Percentiles rank a stretch among this genome's conserved stretches.
Evolutionary conservation across 2,888 invertebrate genomes (phyloP).

Genomic region (Cheilosia vernalis): DNA sequence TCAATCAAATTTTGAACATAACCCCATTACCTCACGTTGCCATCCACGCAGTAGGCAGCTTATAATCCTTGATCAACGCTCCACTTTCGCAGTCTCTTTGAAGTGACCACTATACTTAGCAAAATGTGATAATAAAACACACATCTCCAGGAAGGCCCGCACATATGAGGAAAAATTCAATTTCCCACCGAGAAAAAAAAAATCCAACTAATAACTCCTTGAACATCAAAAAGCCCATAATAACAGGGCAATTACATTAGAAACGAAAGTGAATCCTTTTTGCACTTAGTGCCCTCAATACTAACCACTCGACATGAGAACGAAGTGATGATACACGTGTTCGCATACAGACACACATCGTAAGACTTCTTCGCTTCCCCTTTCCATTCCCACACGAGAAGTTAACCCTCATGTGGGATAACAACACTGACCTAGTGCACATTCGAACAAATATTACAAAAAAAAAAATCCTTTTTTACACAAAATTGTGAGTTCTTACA

Average conservation of each 20-base stretch:
- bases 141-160: constrained; percentile 17
- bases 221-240: constrained; percentile 71
- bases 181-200: constrained; percentile 20
- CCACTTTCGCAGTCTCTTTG: constrained; percentile 41
- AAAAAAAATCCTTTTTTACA: constrained; percentile 18
- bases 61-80: constrained; percentile 36
- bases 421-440: constrained; percentile 56
- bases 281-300: constrained; percentile 43
- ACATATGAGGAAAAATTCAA: constrained; percentile 41
- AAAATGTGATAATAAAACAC: constrained; percentile 57
- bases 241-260: constrained; percentile 60
- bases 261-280: constrained; percentile 69
- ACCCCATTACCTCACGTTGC: constrained; percentile 33
- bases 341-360: constrained; percentile 2
- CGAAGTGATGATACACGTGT: constrained; percentile 48
- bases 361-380: background rate
- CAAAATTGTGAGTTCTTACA: constrained; percentile 47
- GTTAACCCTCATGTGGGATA: background rate
- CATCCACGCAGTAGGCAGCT: constrained; percentile 12
- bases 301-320: constrained; percentile 32
- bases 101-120: constrained; percentile 62
- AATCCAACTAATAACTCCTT: constrained; percentile 67
- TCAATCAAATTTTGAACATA: constrained; percentile 43
- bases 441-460: constrained; percentile 1
- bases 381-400: background rate